Evolutionary conservation across 2,888 invertebrate genomes (phyloP).

Genomic region (Drosophila flavopinicola): DNA sequence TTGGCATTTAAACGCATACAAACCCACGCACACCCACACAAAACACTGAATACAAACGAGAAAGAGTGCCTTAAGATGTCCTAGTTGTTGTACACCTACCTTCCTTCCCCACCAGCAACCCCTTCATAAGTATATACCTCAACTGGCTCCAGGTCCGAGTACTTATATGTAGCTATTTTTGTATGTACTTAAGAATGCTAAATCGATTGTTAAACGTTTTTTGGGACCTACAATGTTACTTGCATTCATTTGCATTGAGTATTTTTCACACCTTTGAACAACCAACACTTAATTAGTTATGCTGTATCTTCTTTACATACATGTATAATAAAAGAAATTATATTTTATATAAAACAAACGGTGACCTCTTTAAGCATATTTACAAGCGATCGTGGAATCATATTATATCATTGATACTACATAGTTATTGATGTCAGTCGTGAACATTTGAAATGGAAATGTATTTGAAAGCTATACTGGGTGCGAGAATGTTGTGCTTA

Average conservation of each 20-base stretch:
- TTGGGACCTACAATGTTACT: constrained; percentile 36
- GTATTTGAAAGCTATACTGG: neutral
- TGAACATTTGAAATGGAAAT: constrained; percentile 42
- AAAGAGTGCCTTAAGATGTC: constrained; percentile 66
- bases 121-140: constrained; percentile 19
- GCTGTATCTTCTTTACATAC: constrained; percentile 42
- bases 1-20: constrained; percentile 58
- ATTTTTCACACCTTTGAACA: constrained; percentile 25
- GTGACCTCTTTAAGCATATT: constrained; percentile 18
- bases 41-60: constrained; percentile 18
- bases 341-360: constrained; percentile 58
- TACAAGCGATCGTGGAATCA: constrained; percentile 32
- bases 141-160: constrained; percentile 16
- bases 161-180: constrained; percentile 34
- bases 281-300: constrained; percentile 27
- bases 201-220: constrained; percentile 40
- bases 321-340: constrained; percentile 60
- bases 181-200: constrained; percentile 37
- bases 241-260: constrained; percentile 27
- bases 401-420: constrained; percentile 11
- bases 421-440: constrained; percentile 46
- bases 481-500: constrained; percentile 2
- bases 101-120: constrained; percentile 12
- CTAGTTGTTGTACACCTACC: constrained; percentile 35
- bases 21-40: constrained; percentile 32